Evolutionary conservation across 2,113 vertebrate species (phyloP).

Genomic region (Cyanoramphus novaezelandiae): DNA sequence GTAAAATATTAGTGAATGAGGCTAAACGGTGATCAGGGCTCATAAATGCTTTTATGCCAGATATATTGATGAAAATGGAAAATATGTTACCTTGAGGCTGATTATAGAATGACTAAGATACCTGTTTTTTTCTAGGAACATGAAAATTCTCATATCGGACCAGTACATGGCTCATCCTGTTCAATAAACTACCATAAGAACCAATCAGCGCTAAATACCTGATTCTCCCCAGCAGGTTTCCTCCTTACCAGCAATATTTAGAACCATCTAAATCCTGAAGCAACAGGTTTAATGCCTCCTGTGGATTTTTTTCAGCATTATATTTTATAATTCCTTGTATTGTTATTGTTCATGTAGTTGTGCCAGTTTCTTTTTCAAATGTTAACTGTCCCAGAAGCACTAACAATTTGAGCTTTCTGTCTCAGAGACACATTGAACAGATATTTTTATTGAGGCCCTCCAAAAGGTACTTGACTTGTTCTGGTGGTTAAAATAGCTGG

Average conservation of each 20-base stretch:
- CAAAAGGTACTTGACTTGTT: background rate
- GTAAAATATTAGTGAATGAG: background rate
- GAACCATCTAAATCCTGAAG: background rate
- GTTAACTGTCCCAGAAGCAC: background rate
- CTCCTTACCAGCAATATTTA: background rate
- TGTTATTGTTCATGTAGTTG: background rate
- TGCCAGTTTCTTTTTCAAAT: background rate
- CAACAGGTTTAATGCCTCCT: background rate
- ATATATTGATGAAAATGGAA: background rate
- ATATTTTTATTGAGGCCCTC: background rate
- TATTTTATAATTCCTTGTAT: background rate
- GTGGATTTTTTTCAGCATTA: background rate
- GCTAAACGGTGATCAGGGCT: background rate
- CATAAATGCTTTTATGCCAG: background rate
- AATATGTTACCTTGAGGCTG: background rate
- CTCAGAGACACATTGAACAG: background rate
- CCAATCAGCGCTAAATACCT: background rate
- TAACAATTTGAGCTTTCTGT: background rate
- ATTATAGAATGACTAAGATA: background rate
- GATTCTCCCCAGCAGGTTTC: background rate
- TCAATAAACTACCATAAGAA: background rate
- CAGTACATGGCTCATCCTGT: background rate
- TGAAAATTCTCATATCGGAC: background rate
- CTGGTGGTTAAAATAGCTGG: background rate
- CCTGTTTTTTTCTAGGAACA: background rate